Evolutionary conservation across 2,888 invertebrate genomes (phyloP).

Genomic region (Agrilus biguttatus): DNA sequence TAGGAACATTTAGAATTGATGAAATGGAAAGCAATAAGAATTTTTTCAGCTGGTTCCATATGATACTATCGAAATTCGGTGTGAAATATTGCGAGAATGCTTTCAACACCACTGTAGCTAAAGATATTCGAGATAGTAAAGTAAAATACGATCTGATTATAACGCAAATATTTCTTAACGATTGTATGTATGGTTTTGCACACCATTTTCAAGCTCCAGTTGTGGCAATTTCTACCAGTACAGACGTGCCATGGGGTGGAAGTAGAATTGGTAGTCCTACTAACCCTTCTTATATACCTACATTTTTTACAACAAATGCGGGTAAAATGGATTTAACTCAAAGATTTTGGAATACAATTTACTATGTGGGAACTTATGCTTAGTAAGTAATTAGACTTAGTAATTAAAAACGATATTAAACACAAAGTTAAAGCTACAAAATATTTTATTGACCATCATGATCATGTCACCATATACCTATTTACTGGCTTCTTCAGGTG

Average conservation of each 20-base stretch:
- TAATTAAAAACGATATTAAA: too few species aligned
- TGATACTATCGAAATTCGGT: constrained; percentile 5
- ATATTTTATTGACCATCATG: too few species aligned
- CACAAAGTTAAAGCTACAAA: too few species aligned
- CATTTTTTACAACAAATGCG: constrained; percentile 34
- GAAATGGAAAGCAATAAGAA: background rate
- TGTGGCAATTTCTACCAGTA: constrained; percentile 37
- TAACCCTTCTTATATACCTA: constrained; percentile 40
- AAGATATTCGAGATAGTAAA: constrained; percentile 15
- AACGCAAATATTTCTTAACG: constrained; percentile 40
- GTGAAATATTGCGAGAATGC: constrained; percentile 10
- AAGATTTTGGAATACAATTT: constrained; percentile 33
- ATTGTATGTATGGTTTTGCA: constrained; percentile 41
- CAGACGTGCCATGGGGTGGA: constrained; percentile 39
- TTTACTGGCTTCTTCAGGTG: too few species aligned
- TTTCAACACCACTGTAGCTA: constrained; percentile 11
- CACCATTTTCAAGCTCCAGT: constrained; percentile 37
- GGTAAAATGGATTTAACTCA: constrained; percentile 36
- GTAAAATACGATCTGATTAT: constrained; percentile 40
- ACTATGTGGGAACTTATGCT: constrained; percentile 9
- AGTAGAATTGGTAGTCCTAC: constrained; percentile 36
- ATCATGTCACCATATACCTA: too few species aligned
- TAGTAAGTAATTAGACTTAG: constrained; percentile 3
- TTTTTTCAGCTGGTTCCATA: background rate
- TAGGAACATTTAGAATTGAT: constrained; percentile 4